Percentiles rank a stretch among this genome's conserved stretches.
Conservation (phyloP, 2,113 vertebrate species). For the Donacobius atricapilla region DNA sequence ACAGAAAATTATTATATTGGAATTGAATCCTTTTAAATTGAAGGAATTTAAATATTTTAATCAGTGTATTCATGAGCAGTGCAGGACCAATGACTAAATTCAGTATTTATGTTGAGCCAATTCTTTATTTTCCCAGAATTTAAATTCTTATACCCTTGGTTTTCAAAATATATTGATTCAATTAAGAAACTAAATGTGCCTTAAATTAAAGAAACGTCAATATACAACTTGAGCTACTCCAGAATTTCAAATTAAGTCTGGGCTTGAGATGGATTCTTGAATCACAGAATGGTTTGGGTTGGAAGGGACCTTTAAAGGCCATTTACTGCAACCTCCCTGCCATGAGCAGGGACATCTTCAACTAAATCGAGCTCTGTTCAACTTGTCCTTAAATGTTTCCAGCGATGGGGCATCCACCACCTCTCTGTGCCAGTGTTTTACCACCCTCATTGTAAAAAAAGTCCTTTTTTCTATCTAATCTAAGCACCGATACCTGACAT, state of each 20-base stretch:
- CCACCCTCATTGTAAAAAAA: not conserved
- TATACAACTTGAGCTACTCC: not conserved
- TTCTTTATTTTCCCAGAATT: not conserved
- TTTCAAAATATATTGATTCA: not conserved
- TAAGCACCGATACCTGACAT: not conserved
- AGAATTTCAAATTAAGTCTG: not conserved
- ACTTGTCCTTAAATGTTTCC: not conserved
- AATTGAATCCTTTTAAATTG: not conserved
- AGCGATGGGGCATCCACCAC: not conserved
- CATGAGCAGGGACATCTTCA: not conserved
- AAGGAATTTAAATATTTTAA: not conserved
- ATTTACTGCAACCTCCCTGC: not conserved
- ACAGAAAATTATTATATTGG: not conserved
- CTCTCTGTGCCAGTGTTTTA: not conserved
- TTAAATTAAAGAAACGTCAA: not conserved
- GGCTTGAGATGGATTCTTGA: not conserved
- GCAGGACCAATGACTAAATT: not conserved
- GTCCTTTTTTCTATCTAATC: not conserved
- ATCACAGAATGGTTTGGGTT: not conserved
- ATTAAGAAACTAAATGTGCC: not conserved
- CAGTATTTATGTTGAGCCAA: accelerated
- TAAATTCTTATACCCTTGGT: not conserved
- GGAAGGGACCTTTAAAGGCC: not conserved
- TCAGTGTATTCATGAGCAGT: not conserved
- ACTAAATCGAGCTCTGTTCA: not conserved